phyloP scores from a whole-genome alignment of 1,140 invertebrate genomes.

The Diorhabda sublineata region DNA sequence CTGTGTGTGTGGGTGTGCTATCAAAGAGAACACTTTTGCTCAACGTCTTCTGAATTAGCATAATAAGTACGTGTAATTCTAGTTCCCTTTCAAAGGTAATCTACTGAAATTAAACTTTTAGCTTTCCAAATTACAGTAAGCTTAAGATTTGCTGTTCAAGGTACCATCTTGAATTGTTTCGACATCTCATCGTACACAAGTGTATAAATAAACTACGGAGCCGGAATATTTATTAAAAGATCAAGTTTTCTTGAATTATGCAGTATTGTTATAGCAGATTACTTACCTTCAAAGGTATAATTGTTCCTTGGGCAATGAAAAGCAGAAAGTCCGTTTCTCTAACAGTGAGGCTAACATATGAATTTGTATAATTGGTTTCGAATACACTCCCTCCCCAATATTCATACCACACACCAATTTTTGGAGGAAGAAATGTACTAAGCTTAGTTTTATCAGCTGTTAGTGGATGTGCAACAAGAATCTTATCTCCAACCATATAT shows the following conservation, averaged over 20 bases:
- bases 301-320: constrained; percentile 40
- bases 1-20: too few species aligned
- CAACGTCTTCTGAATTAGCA: too few species aligned
- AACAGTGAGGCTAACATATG: constrained; percentile 33
- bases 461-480: constrained; percentile 42
- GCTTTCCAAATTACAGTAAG: not conserved
- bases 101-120: too few species aligned
- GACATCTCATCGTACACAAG: too few species aligned
- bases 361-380: constrained; percentile 16
- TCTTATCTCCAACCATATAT: constrained; percentile 42
- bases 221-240: not conserved
- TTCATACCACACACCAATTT: constrained; percentile 40
- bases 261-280: not conserved
- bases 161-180: too few species aligned
- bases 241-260: not conserved
- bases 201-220: too few species aligned
- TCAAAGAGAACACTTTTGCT: too few species aligned
- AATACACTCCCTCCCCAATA: constrained; percentile 43
- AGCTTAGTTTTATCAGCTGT: constrained; percentile 24
- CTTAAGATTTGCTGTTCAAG: not conserved
- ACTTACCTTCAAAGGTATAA: constrained; percentile 36
- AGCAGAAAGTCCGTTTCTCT: constrained; percentile 40
- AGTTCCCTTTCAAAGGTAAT: too few species aligned
- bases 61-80: too few species aligned
- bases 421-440: constrained; percentile 39